phyloP scores from a whole-genome alignment of 2,888 invertebrate species.

The Dasypogon diadema region DNA sequence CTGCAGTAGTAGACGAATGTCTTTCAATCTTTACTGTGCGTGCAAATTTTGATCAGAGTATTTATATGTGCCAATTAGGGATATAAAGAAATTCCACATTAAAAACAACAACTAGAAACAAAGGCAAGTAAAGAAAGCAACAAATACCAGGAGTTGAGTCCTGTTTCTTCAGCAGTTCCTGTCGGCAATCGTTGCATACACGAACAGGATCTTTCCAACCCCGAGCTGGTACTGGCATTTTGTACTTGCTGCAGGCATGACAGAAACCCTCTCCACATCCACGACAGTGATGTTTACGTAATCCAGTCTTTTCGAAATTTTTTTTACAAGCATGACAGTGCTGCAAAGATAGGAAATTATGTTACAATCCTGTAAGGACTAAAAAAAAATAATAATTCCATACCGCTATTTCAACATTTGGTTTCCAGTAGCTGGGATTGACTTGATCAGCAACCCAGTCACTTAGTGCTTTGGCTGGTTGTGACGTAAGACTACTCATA shows the following conservation, averaged over 20 bases:
- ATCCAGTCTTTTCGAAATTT: constrained; percentile 71
- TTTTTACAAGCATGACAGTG: constrained; percentile 76
- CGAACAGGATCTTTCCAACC: constrained; percentile 80
- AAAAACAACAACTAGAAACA: constrained; percentile 11
- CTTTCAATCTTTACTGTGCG: constrained; percentile 48
- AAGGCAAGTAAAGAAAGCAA: neutral
- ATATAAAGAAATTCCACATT: constrained; percentile 9
- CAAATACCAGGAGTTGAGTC: constrained; percentile 62
- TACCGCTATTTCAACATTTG: constrained; percentile 80
- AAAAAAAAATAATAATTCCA: neutral
- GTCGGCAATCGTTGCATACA: constrained; percentile 79
- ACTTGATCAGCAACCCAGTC: constrained; percentile 80
- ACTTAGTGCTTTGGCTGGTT: constrained; percentile 77
- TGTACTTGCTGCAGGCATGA: constrained; percentile 76
- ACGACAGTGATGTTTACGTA: constrained; percentile 81
- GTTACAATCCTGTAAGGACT: neutral
- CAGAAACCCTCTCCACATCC: constrained; percentile 86
- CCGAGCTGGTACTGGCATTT: constrained; percentile 76
- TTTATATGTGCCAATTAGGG: constrained; percentile 3
- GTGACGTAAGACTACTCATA: constrained; percentile 75
- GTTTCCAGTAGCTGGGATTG: constrained; percentile 84
- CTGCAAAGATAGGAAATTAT: constrained; percentile 63
- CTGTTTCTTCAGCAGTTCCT: constrained; percentile 62
- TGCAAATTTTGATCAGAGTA: constrained; percentile 23
- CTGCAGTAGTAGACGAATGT: constrained; percentile 61